Evolutionary conservation across 2,797 vertebrate genomes (phyloP).

Genomic region (Pseudochirops corinnae): DNA sequence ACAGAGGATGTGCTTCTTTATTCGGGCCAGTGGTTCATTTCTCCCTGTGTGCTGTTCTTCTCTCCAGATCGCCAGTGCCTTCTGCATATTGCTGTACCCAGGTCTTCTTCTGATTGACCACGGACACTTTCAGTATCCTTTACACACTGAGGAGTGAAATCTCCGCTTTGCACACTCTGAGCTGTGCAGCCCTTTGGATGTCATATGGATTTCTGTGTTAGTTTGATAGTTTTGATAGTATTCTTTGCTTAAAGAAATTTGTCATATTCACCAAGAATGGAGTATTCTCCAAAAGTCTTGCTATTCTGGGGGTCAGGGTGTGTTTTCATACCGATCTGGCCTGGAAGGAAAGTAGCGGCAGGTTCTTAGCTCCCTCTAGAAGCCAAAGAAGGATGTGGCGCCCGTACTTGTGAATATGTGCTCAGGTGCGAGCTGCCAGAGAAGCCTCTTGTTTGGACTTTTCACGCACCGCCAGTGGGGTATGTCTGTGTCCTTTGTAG

Average conservation of each 20-base stretch:
- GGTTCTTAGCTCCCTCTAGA: neutral
- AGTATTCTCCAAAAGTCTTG: neutral
- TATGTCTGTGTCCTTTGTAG: conserved; percentile 9
- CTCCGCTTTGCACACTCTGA: neutral
- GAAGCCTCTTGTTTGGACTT: neutral
- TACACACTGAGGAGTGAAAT: conserved; percentile 52
- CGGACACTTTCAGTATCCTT: conserved; percentile 99
- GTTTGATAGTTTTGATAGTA: conserved; percentile 9
- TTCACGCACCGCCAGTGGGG: conserved; percentile 7
- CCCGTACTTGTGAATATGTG: neutral
- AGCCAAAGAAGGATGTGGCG: conserved; percentile 12
- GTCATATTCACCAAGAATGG: neutral
- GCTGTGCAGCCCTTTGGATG: neutral
- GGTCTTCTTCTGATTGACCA: conserved; percentile 97
- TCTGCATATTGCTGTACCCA: conserved; percentile 95
- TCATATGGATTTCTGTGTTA: neutral
- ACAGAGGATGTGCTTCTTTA: conserved; percentile 5
- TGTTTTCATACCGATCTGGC: conserved; percentile 37
- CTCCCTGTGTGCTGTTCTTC: conserved; percentile 37
- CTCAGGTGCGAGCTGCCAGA: neutral
- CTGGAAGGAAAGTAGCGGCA: neutral
- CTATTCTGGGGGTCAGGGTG: neutral
- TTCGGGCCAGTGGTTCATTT: conserved; percentile 31
- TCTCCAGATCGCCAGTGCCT: conserved; percentile 88
- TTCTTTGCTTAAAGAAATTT: conserved; percentile 41